Base-by-base conservation (phyloP, 1,140 invertebrate genomes). In the Pectinophora gossypiella region DNA sequence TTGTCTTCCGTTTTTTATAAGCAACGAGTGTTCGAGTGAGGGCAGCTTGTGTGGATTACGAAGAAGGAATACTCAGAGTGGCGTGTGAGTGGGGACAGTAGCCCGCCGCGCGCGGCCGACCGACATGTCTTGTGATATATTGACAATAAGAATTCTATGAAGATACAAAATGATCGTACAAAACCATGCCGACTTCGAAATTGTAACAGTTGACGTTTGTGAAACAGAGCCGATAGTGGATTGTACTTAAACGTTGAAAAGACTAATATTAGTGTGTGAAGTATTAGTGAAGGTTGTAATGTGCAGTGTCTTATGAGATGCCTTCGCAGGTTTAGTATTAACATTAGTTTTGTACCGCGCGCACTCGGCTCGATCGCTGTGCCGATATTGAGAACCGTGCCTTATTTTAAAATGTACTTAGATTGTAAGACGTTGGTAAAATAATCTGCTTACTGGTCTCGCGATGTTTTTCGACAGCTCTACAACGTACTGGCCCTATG, bases 281-380 rank as follows among this genome's bases (percentile, higher is more conserved):
- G 72, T 76, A 69, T 78, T 72, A 68, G 68, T 66, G 68, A 66
- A 58, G 27, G 27, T 12, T 32, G 27, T n/a, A 32, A 32, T 32
- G 27, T 32, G n/a, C 27, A 32, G 27, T 32, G 27, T 32, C 27
- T 68, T 64, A 64, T 13, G 43, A 51, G 65, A 72, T 76, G 76
- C 68, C 74, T 78, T 78, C 71, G 67, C 55, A 54, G 57, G 12
- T 63, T 61, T 82, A 82, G 76, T 82, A 79, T 79, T 82, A 79
- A 67, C 42, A 20, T 47, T 36, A 23, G 48, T 62, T 32, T 48
- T 62, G 32, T 61, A 57, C 61, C 35, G 61, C 51, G 66, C 62
- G 49, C 27, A 56, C 54, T 51, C 2, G 2, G 9, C 60, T 65
- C 47, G 54, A 56, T 50, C 32, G 42, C n/a, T 15, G 15, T 40